phyloP scores from a whole-genome alignment of 2,797 vertebrate genomes.

The Pempheris klunzingeri region DNA sequence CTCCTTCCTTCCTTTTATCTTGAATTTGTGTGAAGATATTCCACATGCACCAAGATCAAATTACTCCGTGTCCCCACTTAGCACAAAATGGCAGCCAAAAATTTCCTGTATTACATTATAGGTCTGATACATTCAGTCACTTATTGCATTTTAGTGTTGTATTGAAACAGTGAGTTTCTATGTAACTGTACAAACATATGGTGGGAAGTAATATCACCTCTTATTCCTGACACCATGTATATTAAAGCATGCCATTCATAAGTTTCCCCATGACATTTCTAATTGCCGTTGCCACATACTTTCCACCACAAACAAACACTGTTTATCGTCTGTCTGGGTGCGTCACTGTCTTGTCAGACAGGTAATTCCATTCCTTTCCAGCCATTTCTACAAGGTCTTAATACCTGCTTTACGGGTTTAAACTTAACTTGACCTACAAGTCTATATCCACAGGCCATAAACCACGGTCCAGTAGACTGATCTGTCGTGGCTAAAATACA shows the following conservation, averaged over 20 bases:
- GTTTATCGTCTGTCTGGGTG: slow-evolving; percentile 28
- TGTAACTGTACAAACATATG: not conserved
- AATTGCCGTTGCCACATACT: slow-evolving; percentile 24
- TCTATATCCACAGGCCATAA: slow-evolving; percentile 33
- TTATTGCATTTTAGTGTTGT: not conserved
- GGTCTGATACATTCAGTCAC: not conserved
- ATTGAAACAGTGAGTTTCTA: not conserved
- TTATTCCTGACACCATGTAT: not conserved
- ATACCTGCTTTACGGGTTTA: slow-evolving; percentile 73
- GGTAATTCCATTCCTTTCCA: slow-evolving; percentile 68
- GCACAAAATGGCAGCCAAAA: slow-evolving; percentile 27
- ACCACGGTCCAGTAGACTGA: not conserved
- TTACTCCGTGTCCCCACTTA: slow-evolving; percentile 6
- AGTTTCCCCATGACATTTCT: slow-evolving; percentile 25
- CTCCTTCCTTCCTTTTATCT: slow-evolving; percentile 23
- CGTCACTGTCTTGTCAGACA: slow-evolving; percentile 66
- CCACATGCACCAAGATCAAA: not conserved
- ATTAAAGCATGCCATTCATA: slow-evolving; percentile 2
- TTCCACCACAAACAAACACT: slow-evolving; percentile 30
- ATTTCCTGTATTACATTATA: slow-evolving; percentile 6
- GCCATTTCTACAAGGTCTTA: slow-evolving; percentile 41
- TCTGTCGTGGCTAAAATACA: not conserved
- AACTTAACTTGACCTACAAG: slow-evolving; percentile 60
- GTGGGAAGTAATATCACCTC: not conserved
- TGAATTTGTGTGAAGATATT: slow-evolving; percentile 3